Percentiles rank a stretch among this genome's conserved stretches.
These are phyloP conservation scores for Zygothrica quintamaculata DNA, from an alignment of 2,888 invertebrate genomes.

Conservation along the genomic window DNA sequence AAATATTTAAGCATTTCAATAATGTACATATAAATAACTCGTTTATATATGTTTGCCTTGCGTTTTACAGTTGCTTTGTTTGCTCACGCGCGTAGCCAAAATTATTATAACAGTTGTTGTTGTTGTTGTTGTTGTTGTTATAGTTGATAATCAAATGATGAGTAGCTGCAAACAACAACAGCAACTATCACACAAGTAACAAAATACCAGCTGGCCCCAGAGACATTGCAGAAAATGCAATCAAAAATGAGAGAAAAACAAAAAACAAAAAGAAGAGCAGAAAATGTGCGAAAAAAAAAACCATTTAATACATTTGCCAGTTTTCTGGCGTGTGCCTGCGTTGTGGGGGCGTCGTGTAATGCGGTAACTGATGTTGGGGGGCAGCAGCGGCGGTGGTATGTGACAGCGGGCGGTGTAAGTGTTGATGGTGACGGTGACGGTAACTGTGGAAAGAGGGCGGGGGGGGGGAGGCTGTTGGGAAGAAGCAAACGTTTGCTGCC, in stretches of 20 bases:
- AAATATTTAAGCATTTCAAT: too few relatives aligned
- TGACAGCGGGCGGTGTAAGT: too few relatives aligned
- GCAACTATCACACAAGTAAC: constrained; percentile 30
- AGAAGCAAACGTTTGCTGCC: constrained; percentile 12
- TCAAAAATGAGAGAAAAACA: not conserved
- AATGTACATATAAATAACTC: constrained; percentile 13
- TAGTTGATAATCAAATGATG: constrained; percentile 63
- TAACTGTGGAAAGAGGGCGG: too few relatives aligned
- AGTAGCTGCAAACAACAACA: constrained; percentile 35
- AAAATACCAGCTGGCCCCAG: constrained; percentile 26
- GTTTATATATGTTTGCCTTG: constrained; percentile 8
- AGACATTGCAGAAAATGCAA: not conserved
- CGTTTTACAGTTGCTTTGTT: constrained; percentile 47
- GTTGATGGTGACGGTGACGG: too few relatives aligned
- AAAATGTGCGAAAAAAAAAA: constrained; percentile 40
- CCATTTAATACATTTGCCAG: constrained; percentile 37
- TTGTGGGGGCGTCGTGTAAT: not conserved
- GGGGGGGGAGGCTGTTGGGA: not conserved
- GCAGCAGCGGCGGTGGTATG: not conserved
- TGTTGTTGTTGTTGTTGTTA: constrained; percentile 29
- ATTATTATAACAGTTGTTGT: constrained; percentile 41
- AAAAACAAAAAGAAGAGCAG: not conserved
- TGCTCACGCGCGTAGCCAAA: constrained; percentile 64
- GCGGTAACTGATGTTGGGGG: not conserved
- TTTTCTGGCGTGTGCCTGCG: constrained; percentile 38